Base-by-base conservation (phyloP, 2,113 vertebrate species). In the Pogonocichla stellata region DNA sequence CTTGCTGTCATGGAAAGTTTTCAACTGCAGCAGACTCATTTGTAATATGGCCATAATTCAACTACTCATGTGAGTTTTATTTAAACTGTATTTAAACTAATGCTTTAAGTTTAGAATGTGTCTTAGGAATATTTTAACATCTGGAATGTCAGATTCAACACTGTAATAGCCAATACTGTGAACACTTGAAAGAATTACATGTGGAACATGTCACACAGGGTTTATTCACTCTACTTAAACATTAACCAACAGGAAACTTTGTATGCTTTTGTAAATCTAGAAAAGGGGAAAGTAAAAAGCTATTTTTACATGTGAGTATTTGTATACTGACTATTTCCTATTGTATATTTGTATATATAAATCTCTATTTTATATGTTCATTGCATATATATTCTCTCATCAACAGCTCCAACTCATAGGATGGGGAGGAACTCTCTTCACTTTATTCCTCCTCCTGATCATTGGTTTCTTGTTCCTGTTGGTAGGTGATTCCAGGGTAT, bases 221-320 rank as follows among this genome's bases (percentile, higher is more conserved):
- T 97, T 96, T 97, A 93, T 70, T 97, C 94, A 96, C 75, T 82
- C 92, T 98, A 80, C 96, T 96, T 97, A 95, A 96, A 85, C 64
- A 95, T 92, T 93, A 80, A 92, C 89, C 82, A 94, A 96, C 84
- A 92, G 69, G 93, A 93, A 96, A 90, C 97, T 96, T 95, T 94
- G 31, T 90, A 96, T 90, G 87, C 86, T 97, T 98, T 97, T 97
- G 95, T 96, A 97, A 97, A 95, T 97, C 96, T 94, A 84, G 90
- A 93, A 94, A 96, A 95, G 92, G 48, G 64, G 93, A 97, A 97
- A 97, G 89, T 73, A 96, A 97, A 96, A 93, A 94, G 91, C 73
- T 98, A 98, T 98, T 98, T 98, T 98, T 98, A 96, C 98, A 97
- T 98, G 93, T 92, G 96, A 96, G 88, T 92, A 93, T 98, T 98